Evolutionary conservation across 2,113 vertebrate genomes (phyloP).

Genomic region (Phalacrocorax carbo): DNA sequence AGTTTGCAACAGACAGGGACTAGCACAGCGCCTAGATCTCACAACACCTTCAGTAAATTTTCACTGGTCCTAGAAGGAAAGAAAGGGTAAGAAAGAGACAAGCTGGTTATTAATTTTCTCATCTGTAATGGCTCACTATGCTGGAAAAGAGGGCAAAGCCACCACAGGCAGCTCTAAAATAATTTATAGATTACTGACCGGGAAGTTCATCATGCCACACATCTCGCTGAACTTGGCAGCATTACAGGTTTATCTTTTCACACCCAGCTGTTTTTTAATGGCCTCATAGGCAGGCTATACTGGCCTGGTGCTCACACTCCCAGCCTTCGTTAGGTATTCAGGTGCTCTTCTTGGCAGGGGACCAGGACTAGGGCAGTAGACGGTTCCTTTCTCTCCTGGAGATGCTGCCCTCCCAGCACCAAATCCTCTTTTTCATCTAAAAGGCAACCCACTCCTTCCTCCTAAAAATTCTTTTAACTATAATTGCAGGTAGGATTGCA

Average conservation of each 20-base stretch:
- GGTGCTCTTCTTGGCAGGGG: not conserved
- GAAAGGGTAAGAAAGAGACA: not conserved
- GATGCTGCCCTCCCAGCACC: not conserved
- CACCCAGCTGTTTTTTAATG: slow-evolving; percentile 7
- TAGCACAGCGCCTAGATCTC: not conserved
- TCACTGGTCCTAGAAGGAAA: not conserved
- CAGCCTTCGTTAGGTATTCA: not conserved
- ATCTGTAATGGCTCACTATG: not conserved
- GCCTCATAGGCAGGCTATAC: not conserved
- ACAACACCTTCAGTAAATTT: not conserved
- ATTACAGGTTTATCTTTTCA: slow-evolving; percentile 33
- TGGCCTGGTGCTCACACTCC: not conserved
- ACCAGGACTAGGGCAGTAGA: not conserved
- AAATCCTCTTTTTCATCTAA: not conserved
- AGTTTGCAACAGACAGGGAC: not conserved
- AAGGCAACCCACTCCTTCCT: not conserved
- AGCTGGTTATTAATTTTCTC: not conserved
- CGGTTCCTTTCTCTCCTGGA: not conserved
- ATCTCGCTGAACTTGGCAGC: not conserved
- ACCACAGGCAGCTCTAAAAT: not conserved
- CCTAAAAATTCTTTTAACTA: not conserved
- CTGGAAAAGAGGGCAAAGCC: not conserved
- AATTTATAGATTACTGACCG: not conserved
- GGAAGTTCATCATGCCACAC: not conserved
- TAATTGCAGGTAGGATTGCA: not conserved